Percentiles rank a stretch among this genome's conserved stretches.
Evolutionary conservation across 2,888 invertebrate genomes (phyloP).

Genomic region (Sphaerophoria rueppellii): DNA sequence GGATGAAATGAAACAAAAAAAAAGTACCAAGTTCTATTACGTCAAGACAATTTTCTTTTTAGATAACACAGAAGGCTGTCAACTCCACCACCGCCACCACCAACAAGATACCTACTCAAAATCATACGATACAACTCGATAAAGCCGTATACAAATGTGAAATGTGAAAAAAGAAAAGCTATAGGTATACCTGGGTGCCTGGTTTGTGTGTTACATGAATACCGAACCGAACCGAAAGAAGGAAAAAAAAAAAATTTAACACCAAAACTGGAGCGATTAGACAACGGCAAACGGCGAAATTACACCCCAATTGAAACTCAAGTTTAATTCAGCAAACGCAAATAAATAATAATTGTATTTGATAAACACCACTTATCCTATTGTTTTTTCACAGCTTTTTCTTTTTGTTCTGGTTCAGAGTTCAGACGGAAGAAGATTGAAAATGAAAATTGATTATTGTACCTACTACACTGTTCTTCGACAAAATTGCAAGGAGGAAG

Average conservation of each 20-base stretch:
- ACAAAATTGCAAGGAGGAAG: background rate
- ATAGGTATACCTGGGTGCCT: background rate
- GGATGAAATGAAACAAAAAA: no score
- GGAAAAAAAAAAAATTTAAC: background rate
- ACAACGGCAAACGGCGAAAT: background rate
- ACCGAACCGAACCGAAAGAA: background rate
- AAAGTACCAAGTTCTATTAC: conserved; percentile 1
- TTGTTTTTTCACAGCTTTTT: background rate
- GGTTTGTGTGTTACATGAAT: background rate
- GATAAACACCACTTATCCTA: conserved; percentile 1
- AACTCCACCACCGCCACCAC: background rate
- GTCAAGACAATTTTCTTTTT: background rate
- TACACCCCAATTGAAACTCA: background rate
- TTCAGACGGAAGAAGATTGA: background rate
- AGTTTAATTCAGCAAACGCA: background rate
- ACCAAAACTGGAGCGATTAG: background rate
- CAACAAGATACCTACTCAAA: conserved; percentile 3
- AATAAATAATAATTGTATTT: background rate
- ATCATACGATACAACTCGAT: conserved; percentile 9
- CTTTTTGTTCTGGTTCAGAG: no score
- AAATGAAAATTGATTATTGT: conserved; percentile 15
- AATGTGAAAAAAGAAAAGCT: background rate
- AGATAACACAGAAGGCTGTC: background rate
- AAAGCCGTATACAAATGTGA: conserved; percentile 10
- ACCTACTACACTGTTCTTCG: background rate